Conservation (phyloP, 2,888 invertebrate species). For the Synanthedon andrenaeformis region DNA sequence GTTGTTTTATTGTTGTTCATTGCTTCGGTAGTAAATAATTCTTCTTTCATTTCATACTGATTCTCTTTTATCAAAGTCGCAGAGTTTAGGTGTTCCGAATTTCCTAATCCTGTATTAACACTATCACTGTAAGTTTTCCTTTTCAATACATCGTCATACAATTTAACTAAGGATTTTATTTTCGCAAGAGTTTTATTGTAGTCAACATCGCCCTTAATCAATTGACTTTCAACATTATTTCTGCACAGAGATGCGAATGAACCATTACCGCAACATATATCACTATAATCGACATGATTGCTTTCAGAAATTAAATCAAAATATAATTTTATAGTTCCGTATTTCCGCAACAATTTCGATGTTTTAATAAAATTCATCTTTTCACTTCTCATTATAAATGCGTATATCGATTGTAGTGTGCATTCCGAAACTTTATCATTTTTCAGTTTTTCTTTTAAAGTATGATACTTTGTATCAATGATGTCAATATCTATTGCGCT, state of each 20-base stretch:
- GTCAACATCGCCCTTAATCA: background rate
- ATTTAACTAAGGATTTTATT: conserved; percentile 27
- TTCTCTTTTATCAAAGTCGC: too few species aligned
- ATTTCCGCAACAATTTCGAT: conserved; percentile 32
- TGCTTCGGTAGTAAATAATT: too few species aligned
- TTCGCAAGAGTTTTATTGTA: conserved; percentile 26
- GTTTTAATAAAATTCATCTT: conserved; percentile 30
- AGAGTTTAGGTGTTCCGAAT: too few species aligned
- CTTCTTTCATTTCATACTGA: too few species aligned
- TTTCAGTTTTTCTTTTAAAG: conserved; percentile 9
- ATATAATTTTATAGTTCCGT: conserved; percentile 40
- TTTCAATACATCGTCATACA: conserved; percentile 20
- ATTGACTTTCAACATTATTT: conserved; percentile 3
- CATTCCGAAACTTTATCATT: conserved; percentile 20
- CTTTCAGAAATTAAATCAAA: conserved; percentile 25
- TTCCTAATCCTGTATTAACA: background rate
- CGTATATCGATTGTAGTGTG: conserved; percentile 36
- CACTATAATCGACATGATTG: conserved; percentile 24
- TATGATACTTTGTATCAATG: conserved; percentile 27
- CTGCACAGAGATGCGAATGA: conserved; percentile 13
- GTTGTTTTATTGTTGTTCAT: too few species aligned
- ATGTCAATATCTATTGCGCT: conserved; percentile 40
- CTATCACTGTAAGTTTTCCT: background rate
- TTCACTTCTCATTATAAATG: conserved; percentile 30
- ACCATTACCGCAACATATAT: conserved; percentile 26